Evolutionary conservation across 2,113 vertebrate genomes (phyloP).

Genomic region (Chaetops frenatus): DNA sequence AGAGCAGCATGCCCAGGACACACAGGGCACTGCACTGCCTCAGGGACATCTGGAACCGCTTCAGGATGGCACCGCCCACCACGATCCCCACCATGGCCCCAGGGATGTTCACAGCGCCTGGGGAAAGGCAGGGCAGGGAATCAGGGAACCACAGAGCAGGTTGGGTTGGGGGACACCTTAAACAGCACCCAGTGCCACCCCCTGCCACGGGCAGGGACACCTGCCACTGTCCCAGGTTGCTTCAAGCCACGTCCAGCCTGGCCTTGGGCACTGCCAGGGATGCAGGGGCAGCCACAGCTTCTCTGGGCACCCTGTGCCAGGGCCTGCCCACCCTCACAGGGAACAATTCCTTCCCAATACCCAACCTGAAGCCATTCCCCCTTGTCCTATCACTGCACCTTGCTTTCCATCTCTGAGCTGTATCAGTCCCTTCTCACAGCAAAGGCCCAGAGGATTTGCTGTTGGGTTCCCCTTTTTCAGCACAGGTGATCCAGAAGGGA

Average conservation of each 20-base stretch:
- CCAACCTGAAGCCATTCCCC: neutral
- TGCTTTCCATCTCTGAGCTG: fast-evolving
- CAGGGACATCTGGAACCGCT: conserved; percentile 74
- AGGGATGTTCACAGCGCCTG: conserved; percentile 81
- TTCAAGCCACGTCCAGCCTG: fast-evolving
- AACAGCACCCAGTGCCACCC: neutral
- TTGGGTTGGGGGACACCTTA: too few species aligned
- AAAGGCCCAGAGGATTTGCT: neutral
- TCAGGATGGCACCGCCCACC: conserved; percentile 81
- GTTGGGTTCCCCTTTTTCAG: neutral
- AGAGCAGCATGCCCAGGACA: conserved; percentile 59
- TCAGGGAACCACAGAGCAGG: too few species aligned
- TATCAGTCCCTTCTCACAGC: neutral
- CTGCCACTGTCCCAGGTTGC: neutral
- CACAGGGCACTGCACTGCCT: conserved; percentile 72
- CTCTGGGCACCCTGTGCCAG: neutral
- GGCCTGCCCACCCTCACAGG: neutral
- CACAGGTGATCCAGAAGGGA: neutral
- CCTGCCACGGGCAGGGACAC: neutral
- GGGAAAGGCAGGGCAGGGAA: neutral
- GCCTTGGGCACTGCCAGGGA: neutral
- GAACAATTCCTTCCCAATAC: neutral
- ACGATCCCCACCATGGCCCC: conserved; percentile 81
- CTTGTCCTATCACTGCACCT: neutral
- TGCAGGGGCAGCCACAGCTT: neutral